These are phyloP conservation scores for Camelus dromedarius DNA, from an alignment of 2,113 vertebrate genomes.

Conservation along the genomic window DNA sequence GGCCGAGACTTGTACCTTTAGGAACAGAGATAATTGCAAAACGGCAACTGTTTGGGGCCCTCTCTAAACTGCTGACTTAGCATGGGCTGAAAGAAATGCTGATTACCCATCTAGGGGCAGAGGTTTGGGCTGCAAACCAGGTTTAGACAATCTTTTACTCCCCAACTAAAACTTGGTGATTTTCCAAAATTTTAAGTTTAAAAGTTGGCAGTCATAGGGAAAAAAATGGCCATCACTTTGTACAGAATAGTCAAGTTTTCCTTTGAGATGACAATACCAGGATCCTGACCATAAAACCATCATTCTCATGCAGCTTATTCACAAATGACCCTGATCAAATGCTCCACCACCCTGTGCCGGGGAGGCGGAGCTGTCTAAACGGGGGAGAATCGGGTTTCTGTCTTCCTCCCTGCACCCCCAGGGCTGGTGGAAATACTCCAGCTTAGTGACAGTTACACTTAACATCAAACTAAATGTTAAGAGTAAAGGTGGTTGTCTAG, in stretches of 20 bases:
- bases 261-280: neutral
- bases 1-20: neutral
- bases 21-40: slow-evolving; percentile 28
- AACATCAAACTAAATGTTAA: neutral
- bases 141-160: slow-evolving; percentile 17
- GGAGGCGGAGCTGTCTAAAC: neutral
- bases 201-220: neutral
- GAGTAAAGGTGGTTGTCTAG: neutral
- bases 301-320: slow-evolving; percentile 2
- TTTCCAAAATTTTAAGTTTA: slow-evolving; percentile 48
- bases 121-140: neutral
- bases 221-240: slow-evolving; percentile 4
- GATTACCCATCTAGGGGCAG: neutral
- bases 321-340: slow-evolving; percentile 14
- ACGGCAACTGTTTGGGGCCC: neutral
- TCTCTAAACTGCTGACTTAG: neutral
- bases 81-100: slow-evolving; percentile 17
- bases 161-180: neutral
- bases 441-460: neutral
- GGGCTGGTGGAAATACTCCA: slow-evolving; percentile 3
- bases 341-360: neutral
- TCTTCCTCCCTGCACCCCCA: neutral
- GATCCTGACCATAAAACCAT: neutral
- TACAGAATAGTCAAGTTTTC: neutral
- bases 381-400: neutral